phyloP scores from a whole-genome alignment of 2,113 vertebrate genomes.

The Pogona vitticeps region DNA sequence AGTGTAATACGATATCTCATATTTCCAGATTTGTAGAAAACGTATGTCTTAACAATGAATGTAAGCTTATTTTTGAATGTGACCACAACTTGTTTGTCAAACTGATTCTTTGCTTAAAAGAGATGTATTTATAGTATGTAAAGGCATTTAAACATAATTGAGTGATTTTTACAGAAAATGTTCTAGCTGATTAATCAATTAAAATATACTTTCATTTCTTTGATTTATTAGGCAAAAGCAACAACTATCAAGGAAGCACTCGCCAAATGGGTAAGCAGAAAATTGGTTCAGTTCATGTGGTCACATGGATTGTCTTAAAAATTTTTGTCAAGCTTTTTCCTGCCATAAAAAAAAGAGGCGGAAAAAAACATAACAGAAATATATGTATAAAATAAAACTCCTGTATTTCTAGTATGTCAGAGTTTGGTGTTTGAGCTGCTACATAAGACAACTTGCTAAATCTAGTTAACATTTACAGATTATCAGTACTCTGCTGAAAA shows the following conservation, averaged over 20 bases:
- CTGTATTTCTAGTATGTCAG: neutral
- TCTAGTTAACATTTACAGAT: neutral
- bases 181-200: neutral
- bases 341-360: neutral
- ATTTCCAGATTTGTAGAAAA: neutral
- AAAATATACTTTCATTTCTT: constrained; percentile 38
- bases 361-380: constrained; percentile 8
- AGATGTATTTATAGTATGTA: neutral
- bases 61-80: neutral
- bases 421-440: neutral
- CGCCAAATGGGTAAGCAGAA: constrained; percentile 88
- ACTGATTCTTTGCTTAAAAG: neutral
- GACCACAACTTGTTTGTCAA: neutral
- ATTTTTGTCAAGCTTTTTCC: neutral
- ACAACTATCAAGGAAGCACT: constrained; percentile 94
- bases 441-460: neutral
- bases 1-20: neutral
- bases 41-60: neutral
- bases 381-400: constrained; percentile 13
- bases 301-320: neutral
- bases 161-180: neutral
- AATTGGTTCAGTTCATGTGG: neutral
- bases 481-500: neutral
- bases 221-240: constrained; percentile 86
- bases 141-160: neutral